Conservation (phyloP, 2,797 vertebrate species). For the Hydrocynus forskahlii region DNA sequence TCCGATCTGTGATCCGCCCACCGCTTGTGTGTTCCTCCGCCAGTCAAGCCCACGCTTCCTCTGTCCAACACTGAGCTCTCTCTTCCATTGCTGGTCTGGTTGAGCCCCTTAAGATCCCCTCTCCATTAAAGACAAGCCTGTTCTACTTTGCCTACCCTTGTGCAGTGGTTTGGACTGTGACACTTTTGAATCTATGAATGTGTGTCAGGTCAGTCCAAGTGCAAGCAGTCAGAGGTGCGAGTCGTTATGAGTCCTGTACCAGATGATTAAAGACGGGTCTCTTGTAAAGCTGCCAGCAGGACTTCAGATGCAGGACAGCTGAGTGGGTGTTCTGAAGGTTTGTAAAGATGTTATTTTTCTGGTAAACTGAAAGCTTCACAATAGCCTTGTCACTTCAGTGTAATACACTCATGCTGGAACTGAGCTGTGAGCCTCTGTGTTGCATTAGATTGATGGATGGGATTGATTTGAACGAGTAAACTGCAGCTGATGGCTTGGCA, state of each 20-base stretch:
- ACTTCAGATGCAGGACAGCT: not conserved
- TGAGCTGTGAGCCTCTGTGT: constrained; percentile 1
- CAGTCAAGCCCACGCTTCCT: constrained; percentile 68
- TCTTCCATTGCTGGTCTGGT: constrained; percentile 58
- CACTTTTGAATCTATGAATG: not conserved
- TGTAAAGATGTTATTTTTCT: not conserved
- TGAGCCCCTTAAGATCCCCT: constrained; percentile 37
- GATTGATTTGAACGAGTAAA: constrained; percentile 1
- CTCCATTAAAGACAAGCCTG: constrained; percentile 42
- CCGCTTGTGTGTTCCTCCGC: constrained; percentile 67
- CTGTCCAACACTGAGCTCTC: constrained; percentile 63
- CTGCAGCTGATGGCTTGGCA: constrained; percentile 6
- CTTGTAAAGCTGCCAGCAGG: not conserved
- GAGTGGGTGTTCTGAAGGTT: constrained; percentile 13
- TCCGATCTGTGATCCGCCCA: constrained; percentile 64
- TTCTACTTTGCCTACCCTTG: not conserved
- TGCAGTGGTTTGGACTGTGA: constrained; percentile 18
- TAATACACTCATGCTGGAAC: not conserved
- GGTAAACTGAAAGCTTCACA: constrained; percentile 1
- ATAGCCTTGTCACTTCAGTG: not conserved
- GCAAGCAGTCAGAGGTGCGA: not conserved
- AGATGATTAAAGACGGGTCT: not conserved
- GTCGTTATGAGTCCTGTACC: not conserved
- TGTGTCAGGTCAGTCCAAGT: constrained; percentile 12
- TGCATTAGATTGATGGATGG: not conserved